Percentiles rank a stretch among this genome's conserved stretches.
Evolutionary conservation across 2,797 vertebrate genomes (phyloP).

Genomic region (Buphagus erythrorhynchus): DNA sequence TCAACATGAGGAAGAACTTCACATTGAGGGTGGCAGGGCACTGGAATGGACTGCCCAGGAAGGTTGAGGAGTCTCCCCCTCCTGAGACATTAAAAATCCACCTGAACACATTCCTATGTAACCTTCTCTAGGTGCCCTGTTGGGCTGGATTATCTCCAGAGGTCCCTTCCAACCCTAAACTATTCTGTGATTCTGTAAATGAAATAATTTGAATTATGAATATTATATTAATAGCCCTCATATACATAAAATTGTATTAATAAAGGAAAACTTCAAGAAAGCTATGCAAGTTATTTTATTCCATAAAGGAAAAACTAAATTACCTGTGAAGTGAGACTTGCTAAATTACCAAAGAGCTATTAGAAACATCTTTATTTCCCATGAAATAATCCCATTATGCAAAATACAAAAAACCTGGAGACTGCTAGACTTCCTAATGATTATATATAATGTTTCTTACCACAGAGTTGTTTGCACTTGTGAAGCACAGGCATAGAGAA

Average conservation of each 20-base stretch:
- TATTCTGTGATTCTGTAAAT: background rate
- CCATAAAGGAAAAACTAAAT: background rate
- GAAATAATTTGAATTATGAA: background rate
- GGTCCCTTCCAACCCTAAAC: background rate
- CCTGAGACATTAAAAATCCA: background rate
- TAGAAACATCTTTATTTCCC: background rate
- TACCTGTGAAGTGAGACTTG: background rate
- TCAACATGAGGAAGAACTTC: background rate
- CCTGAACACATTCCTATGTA: background rate
- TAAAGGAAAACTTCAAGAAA: background rate
- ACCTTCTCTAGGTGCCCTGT: background rate
- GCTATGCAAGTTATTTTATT: background rate
- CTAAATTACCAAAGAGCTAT: background rate
- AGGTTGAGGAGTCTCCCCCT: accelerated
- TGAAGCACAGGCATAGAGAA: background rate
- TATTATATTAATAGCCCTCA: background rate
- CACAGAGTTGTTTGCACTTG: background rate
- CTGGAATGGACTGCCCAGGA: background rate
- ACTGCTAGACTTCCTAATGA: background rate
- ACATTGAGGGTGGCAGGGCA: accelerated
- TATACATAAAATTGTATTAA: background rate
- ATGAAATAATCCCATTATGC: background rate
- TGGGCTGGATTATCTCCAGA: background rate
- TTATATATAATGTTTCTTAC: background rate
- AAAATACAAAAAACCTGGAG: background rate